Conservation (phyloP, 2,113 vertebrate genomes). For the Rhea americana region DNA sequence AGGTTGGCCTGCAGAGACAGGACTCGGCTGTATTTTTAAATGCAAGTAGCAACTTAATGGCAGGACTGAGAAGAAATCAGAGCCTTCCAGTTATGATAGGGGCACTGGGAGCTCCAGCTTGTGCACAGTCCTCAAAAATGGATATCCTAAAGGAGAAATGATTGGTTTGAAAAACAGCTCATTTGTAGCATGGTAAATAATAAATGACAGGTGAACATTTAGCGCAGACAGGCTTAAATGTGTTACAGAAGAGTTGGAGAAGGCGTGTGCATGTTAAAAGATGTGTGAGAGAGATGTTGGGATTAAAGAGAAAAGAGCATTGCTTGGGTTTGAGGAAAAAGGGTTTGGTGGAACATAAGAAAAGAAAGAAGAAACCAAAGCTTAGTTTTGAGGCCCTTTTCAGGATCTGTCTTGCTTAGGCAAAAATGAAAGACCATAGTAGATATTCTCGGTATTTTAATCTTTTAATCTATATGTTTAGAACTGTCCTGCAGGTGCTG, state of each 20-base stretch:
- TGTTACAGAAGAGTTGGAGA: conserved; percentile 58
- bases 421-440: not conserved
- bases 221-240: not conserved
- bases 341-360: not conserved
- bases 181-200: not conserved
- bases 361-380: conserved; percentile 52
- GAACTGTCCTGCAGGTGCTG: not conserved
- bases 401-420: conserved; percentile 2
- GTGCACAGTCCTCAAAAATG: conserved; percentile 76
- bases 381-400: conserved; percentile 6
- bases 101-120: conserved; percentile 74
- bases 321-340: not conserved
- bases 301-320: not conserved
- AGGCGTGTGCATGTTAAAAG: conserved; percentile 60
- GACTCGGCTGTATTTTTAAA: conserved; percentile 85
- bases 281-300: not conserved
- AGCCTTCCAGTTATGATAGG: conserved; percentile 91
- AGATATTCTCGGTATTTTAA: conserved; percentile 20
- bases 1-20: conserved; percentile 63
- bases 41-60: conserved; percentile 85
- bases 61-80: conserved; percentile 91
- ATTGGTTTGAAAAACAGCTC: not conserved
- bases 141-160: conserved; percentile 77
- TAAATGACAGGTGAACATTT: conserved; percentile 7
- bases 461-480: not conserved